Conservation (phyloP, 2,113 vertebrate species). For the Geococcyx californianus region DNA sequence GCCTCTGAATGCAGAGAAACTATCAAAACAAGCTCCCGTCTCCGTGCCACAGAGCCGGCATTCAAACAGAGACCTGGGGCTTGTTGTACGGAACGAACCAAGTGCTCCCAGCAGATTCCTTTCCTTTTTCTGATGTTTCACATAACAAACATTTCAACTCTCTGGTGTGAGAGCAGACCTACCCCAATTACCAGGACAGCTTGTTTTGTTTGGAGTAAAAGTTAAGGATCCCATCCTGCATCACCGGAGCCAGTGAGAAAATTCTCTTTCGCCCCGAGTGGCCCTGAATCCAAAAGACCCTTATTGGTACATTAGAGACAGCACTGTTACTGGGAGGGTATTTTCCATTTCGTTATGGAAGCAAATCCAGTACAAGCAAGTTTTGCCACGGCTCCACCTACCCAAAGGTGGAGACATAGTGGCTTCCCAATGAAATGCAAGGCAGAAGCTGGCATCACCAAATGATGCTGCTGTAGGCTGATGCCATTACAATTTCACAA, state of each 20-base stretch:
- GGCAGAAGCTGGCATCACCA: neutral
- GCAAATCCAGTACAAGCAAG: neutral
- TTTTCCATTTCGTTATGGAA: neutral
- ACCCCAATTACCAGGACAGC: slow-evolving; percentile 51
- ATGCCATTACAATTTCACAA: rapidly evolving
- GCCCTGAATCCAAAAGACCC: neutral
- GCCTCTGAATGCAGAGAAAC: slow-evolving; percentile 64
- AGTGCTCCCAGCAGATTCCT: slow-evolving; percentile 66
- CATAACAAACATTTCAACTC: slow-evolving; percentile 60
- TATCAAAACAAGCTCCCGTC: slow-evolving; percentile 74
- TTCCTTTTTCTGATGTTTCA: slow-evolving; percentile 52
- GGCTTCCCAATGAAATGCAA: neutral
- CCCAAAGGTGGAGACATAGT: neutral
- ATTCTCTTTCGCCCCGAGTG: neutral
- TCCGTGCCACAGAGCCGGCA: slow-evolving; percentile 60
- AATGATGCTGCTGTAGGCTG: neutral
- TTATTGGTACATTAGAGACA: neutral
- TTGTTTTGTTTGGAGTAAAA: slow-evolving; percentile 48
- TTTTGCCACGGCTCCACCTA: neutral
- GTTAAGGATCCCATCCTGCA: slow-evolving; percentile 13
- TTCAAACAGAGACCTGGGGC: slow-evolving; percentile 43
- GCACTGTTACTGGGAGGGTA: neutral
- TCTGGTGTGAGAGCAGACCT: neutral
- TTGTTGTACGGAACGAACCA: slow-evolving; percentile 39
- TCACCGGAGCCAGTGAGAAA: neutral